Percentiles rank a stretch among this genome's conserved stretches.
Conservation (phyloP, 2,797 vertebrate genomes). For the Enteromius radiatus region DNA sequence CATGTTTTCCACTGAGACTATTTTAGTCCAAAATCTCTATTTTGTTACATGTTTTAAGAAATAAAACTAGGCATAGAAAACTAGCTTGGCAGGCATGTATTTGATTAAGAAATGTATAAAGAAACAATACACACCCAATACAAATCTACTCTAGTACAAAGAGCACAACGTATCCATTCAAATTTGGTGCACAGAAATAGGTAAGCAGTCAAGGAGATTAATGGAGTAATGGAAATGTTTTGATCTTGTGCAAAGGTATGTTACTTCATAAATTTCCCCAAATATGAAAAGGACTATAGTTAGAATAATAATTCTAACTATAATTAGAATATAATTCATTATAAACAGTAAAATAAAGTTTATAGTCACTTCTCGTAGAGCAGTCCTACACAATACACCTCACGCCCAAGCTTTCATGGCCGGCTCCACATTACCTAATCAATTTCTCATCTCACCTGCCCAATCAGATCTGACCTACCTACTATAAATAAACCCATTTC, state of each 20-base stretch:
- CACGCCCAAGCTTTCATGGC: too few relatives aligned
- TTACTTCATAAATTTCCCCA: background rate
- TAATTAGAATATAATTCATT: background rate
- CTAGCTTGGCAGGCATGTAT: background rate
- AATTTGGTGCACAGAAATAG: background rate
- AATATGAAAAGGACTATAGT: background rate
- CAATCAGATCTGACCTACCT: too few relatives aligned
- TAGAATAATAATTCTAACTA: too few relatives aligned
- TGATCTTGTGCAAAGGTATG: background rate
- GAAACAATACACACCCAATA: background rate
- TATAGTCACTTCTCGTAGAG: background rate
- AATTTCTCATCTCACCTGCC: too few relatives aligned
- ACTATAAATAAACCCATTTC: too few relatives aligned
- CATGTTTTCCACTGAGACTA: too few relatives aligned
- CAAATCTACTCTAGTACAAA: background rate
- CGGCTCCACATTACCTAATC: too few relatives aligned
- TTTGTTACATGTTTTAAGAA: too few relatives aligned
- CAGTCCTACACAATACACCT: too few relatives aligned
- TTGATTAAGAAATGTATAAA: background rate
- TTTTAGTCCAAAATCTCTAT: too few relatives aligned
- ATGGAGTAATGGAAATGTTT: background rate
- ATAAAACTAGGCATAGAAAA: background rate
- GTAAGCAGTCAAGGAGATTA: too few relatives aligned
- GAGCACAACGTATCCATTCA: background rate
- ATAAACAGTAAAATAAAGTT: too few relatives aligned